Evolutionary conservation across 2,888 invertebrate species (phyloP).

Genomic region (Rotaria socialis): DNA sequence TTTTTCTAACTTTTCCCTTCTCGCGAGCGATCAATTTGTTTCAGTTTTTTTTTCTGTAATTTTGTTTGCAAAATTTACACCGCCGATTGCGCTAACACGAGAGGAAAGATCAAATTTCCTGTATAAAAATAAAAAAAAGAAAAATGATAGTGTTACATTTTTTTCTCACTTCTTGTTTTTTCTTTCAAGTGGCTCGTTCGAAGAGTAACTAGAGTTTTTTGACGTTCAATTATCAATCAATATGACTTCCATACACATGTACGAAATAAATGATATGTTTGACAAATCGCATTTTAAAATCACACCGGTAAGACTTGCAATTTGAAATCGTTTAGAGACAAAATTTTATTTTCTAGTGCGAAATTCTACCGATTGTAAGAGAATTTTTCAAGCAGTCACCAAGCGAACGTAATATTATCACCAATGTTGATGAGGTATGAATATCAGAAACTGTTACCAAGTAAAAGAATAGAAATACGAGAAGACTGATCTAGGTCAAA

Average conservation of each 20-base stretch:
- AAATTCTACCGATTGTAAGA: background rate
- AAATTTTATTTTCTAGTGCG: background rate
- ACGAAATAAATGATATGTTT: background rate
- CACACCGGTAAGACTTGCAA: background rate
- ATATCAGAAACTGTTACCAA: background rate
- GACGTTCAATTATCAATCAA: background rate
- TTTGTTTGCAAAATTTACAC: background rate
- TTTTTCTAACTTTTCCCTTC: background rate
- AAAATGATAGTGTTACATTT: background rate
- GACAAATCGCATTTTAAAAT: background rate
- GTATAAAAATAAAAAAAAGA: background rate
- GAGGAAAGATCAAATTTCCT: slow-evolving; percentile 18
- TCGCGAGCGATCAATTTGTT: background rate
- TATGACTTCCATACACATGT: no score
- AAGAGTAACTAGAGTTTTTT: background rate
- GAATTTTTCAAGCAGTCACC: background rate
- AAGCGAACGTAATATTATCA: background rate
- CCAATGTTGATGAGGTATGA: slow-evolving; percentile 5
- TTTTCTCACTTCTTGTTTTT: background rate
- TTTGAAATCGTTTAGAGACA: background rate
- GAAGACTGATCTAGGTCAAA: background rate
- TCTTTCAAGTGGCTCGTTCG: background rate
- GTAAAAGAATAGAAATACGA: background rate
- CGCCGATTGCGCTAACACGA: background rate
- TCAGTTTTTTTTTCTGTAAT: background rate